Conservation (phyloP, 2,888 invertebrate genomes). For the Atrina japonica region DNA sequence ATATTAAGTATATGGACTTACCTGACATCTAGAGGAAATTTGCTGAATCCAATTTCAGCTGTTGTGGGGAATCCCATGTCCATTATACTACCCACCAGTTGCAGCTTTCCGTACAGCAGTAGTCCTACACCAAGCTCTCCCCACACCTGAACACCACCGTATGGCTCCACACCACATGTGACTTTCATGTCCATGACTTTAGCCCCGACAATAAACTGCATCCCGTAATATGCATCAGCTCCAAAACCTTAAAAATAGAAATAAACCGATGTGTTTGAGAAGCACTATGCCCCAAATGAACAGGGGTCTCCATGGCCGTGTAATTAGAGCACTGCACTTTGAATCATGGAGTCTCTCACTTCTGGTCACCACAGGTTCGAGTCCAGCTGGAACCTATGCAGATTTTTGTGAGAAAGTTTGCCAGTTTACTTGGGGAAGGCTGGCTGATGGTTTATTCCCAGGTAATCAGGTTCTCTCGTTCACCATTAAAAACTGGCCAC, state of each 20-base stretch:
- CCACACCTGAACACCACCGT: conserved; percentile 51
- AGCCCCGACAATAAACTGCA: conserved; percentile 56
- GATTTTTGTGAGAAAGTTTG: too few species aligned
- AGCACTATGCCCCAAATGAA: too few species aligned
- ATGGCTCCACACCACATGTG: conserved; percentile 53
- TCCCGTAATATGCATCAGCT: conserved; percentile 58
- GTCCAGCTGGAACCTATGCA: too few species aligned
- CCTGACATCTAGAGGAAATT: conserved; percentile 70
- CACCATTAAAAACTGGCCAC: too few species aligned
- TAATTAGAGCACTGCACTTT: too few species aligned
- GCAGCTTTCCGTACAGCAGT: conserved; percentile 59
- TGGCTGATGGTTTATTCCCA: too few species aligned
- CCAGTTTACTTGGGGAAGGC: too few species aligned
- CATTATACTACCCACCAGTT: conserved; percentile 61
- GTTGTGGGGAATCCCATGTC: conserved; percentile 63
- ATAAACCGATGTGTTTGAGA: too few species aligned
- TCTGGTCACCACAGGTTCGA: too few species aligned
- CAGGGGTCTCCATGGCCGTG: too few species aligned
- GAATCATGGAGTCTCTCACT: too few species aligned
- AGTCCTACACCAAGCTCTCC: conserved; percentile 61
- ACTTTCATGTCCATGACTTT: conserved; percentile 57
- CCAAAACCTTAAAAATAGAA: conserved; percentile 53
- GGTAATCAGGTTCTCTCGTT: too few species aligned
- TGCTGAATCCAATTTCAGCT: conserved; percentile 64
- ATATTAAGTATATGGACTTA: conserved; percentile 45